These are phyloP conservation scores for Pocillopora damicornis DNA, from an alignment of 64 coral and sea anemone genomes.

Conservation along the genomic window DNA sequence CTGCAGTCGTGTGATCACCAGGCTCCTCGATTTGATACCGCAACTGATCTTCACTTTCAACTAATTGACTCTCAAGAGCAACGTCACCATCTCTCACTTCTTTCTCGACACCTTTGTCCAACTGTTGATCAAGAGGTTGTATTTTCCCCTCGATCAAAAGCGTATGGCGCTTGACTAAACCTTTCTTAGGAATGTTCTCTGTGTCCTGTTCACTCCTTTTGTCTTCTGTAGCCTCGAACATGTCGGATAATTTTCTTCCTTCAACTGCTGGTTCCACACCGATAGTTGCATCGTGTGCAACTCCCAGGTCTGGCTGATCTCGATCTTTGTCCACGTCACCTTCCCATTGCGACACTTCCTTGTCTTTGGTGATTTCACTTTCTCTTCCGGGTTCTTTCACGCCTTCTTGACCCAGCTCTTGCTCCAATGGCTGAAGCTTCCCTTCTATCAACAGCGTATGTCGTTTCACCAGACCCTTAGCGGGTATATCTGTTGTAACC, in stretches of 20 bases:
- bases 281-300: not conserved
- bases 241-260: not conserved
- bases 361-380: not conserved
- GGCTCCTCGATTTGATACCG: constrained; percentile 1
- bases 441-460: constrained; percentile 35
- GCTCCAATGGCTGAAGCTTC: not conserved
- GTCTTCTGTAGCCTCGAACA: not conserved
- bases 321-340: not conserved
- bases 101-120: not conserved
- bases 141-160: constrained; percentile 25
- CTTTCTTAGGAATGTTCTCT: constrained; percentile 8
- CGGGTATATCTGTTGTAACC: not conserved
- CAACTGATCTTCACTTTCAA: not conserved
- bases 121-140: not conserved
- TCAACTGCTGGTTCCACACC: not conserved
- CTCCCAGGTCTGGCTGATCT: not conserved
- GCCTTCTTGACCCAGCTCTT: not conserved
- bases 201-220: not conserved
- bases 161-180: constrained; percentile 41
- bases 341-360: not conserved
- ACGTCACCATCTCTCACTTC: not conserved
- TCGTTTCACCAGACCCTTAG: constrained; percentile 27
- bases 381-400: not conserved
- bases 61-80: not conserved
- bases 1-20: not conserved